Evolutionary conservation across 2,797 vertebrate genomes (phyloP).

Genomic region (Carduelis carduelis): DNA sequence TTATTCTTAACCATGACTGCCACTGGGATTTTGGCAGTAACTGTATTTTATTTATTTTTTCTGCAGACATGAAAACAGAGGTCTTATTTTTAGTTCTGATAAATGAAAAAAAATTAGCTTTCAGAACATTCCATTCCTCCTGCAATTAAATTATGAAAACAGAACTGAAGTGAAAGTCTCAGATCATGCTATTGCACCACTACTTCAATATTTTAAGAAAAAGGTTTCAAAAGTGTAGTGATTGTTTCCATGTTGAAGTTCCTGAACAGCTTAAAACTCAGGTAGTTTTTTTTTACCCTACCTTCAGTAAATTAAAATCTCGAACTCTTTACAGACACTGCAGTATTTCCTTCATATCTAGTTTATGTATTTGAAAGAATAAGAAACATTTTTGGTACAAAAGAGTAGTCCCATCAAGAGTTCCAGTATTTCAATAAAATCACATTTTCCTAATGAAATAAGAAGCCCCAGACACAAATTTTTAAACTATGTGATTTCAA

Average conservation of each 20-base stretch:
- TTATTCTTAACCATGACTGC: not conserved
- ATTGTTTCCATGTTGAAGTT: constrained; percentile 2
- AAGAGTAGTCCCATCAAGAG: not conserved
- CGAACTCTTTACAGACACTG: constrained; percentile 59
- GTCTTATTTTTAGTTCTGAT: constrained; percentile 8
- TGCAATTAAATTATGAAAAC: constrained; percentile 11
- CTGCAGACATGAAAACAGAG: not conserved
- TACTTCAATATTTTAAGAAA: not conserved
- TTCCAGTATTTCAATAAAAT: not conserved
- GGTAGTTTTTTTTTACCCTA: not conserved
- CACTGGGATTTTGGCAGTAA: not conserved
- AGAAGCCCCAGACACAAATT: not conserved
- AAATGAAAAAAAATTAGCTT: not conserved
- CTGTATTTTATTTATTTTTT: not conserved
- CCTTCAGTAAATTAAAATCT: not conserved
- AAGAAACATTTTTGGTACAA: not conserved
- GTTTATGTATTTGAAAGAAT: not conserved
- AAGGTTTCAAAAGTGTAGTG: constrained; percentile 8
- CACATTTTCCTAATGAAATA: not conserved
- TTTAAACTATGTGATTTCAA: not conserved
- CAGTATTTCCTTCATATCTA: not conserved
- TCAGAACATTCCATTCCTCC: not conserved
- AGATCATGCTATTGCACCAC: not conserved
- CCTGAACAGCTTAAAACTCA: constrained; percentile 18
- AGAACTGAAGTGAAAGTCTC: not conserved